Evolutionary conservation across 2,888 invertebrate genomes (phyloP), one percentile per base, ranked within the genome.

Genomic region (Molorchus minor): DNA sequence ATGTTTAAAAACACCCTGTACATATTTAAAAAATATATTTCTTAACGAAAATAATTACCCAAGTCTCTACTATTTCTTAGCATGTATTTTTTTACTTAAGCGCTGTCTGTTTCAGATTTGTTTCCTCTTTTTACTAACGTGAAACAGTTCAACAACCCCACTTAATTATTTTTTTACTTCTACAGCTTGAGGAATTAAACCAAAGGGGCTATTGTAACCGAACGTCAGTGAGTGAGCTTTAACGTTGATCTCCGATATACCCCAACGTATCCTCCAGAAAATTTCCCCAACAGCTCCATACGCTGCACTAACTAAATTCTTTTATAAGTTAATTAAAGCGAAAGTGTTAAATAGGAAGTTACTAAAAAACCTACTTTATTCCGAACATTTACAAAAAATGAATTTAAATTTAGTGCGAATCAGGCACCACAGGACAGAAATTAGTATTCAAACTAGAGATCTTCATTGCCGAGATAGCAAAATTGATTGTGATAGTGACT

Each of bases 201-300:
- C 77, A 78, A 69, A 83, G 85, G 66, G 85, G 85, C 75, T 85
- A 85, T 76, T 83, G 82, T 76, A 83, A 81, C 67, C 82, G 84
- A 65, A 80, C 82, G 62, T 84, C 85, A 67, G 78, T 85, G n/a
- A 61, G 77, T 84, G 69, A 79, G 79, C 66, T 84, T 82, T 75
- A 70, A 60, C 59, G 70, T 75, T 45, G 70, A 72, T 40, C 58
- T 71, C 51, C 68, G 73, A 54, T 81, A 85, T 78, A 84, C 83
- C 75, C 82, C 87, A 69, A 87, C 87, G 53, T 82, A 88, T 73
- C 90, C 91, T 65, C 89, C 91, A 66, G 86, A 87, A 80, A 88
- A 87, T 81, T 90, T 90, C 89, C 75, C 85, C 89, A 72, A 88
- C 90, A 68, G 88, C 91, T 46, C 92, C 92, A 17, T 93, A 91